phyloP scores from a whole-genome alignment of 2,888 invertebrate genomes.

The Hoplodrina ambigua region DNA sequence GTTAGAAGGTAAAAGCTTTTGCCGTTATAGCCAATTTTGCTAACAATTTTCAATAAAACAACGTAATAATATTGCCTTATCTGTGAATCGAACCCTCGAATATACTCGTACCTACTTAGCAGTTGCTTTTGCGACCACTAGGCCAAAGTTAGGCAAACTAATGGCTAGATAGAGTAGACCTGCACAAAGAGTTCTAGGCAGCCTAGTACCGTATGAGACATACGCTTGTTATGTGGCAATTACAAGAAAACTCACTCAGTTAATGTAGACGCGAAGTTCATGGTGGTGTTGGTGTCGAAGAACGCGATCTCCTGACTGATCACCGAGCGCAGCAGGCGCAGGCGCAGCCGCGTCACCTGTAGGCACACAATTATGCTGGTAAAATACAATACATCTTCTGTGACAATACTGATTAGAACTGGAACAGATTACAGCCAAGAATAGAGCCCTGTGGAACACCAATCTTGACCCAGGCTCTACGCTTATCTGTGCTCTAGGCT shows the following conservation, averaged over 20 bases:
- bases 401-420: not conserved
- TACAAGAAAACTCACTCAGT: conserved; percentile 90
- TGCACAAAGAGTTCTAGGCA: too few relatives aligned
- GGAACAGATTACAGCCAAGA: not conserved
- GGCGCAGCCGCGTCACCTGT: conserved; percentile 91
- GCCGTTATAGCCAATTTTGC: too few relatives aligned
- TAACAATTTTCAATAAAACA: too few relatives aligned
- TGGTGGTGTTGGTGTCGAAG: conserved; percentile 92
- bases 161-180: too few relatives aligned
- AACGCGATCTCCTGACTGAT: conserved; percentile 93
- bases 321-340: conserved; percentile 91
- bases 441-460: conserved; percentile 6
- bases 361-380: not conserved
- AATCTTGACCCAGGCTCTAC: not conserved
- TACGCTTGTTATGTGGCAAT: conserved; percentile 53
- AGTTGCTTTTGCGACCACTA: too few relatives aligned
- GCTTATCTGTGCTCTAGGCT: too few relatives aligned
- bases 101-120: too few relatives aligned
- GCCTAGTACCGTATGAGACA: not conserved
- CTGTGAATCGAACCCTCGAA: too few relatives aligned
- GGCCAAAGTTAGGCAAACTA: too few relatives aligned
- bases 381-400: not conserved
- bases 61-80: too few relatives aligned
- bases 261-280: conserved; percentile 93
- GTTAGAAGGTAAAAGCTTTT: too few relatives aligned